These are phyloP conservation scores for Phalloptychus januarius DNA, from an alignment of 2,797 vertebrate genomes.

Conservation along the genomic window DNA sequence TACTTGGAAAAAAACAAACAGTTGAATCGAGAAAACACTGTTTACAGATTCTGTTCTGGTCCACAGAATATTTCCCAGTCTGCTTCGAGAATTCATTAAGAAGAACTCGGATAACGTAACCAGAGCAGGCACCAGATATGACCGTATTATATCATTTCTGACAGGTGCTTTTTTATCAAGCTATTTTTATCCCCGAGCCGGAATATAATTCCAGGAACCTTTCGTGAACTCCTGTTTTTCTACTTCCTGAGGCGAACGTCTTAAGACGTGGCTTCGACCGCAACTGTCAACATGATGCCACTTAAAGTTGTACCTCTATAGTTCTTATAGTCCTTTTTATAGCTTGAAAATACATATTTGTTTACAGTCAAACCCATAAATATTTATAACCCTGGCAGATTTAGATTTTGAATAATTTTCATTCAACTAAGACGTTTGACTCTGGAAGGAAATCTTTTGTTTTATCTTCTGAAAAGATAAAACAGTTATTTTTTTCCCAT, in stretches of 20 bases:
- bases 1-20: background rate
- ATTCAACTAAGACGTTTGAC: background rate
- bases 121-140: background rate
- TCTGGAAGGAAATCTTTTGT: background rate
- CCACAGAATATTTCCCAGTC: background rate
- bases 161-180: background rate
- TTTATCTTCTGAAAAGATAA: background rate
- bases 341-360: background rate
- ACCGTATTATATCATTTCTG: background rate
- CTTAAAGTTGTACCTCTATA: background rate
- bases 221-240: background rate
- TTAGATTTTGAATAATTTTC: background rate
- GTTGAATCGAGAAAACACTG: background rate
- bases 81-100: background rate
- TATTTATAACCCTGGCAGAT: background rate
- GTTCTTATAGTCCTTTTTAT: background rate
- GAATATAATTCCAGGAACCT: background rate
- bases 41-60: background rate
- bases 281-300: background rate
- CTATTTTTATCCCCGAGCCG: background rate
- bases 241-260: background rate
- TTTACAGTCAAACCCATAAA: background rate
- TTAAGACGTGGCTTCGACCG: background rate
- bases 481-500: background rate
- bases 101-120: background rate